A percentile compares a stretch with the other conserved stretches of the same genome.
Conservation (phyloP, 2,113 vertebrate genomes). For the Nyctereutes procyonoides region DNA sequence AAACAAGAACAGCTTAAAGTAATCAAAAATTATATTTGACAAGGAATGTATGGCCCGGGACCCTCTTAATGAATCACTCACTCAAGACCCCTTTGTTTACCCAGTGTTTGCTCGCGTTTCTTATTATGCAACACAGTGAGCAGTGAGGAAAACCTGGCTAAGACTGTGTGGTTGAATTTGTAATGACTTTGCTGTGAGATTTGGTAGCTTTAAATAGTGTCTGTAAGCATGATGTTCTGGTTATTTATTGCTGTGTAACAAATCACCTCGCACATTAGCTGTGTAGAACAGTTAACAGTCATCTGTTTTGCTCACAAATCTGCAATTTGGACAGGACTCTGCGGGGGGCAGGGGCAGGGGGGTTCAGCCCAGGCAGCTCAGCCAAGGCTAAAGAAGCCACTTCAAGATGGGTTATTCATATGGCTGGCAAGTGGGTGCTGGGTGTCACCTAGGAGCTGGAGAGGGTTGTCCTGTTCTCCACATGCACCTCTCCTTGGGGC, state of each 20-base stretch:
- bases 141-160: neutral
- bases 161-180: neutral
- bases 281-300: neutral
- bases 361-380: neutral
- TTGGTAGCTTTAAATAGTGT: neutral
- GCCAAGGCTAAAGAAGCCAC: fast-evolving
- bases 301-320: neutral
- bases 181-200: neutral
- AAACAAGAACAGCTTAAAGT: constrained; percentile 37
- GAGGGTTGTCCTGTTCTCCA: neutral
- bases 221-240: neutral
- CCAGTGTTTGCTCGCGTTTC: neutral
- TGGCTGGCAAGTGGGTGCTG: neutral
- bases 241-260: neutral
- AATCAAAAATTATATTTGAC: constrained; percentile 9
- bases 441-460: neutral
- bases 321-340: neutral
- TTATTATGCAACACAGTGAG: neutral
- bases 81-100: constrained; percentile 27
- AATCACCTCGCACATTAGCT: neutral
- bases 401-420: neutral
- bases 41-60: neutral
- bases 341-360: neutral
- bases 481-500: neutral
- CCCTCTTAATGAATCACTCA: constrained; percentile 8